These are phyloP conservation scores for Callionymus lyra DNA, from an alignment of 2,113 vertebrate genomes.

Conservation along the genomic window DNA sequence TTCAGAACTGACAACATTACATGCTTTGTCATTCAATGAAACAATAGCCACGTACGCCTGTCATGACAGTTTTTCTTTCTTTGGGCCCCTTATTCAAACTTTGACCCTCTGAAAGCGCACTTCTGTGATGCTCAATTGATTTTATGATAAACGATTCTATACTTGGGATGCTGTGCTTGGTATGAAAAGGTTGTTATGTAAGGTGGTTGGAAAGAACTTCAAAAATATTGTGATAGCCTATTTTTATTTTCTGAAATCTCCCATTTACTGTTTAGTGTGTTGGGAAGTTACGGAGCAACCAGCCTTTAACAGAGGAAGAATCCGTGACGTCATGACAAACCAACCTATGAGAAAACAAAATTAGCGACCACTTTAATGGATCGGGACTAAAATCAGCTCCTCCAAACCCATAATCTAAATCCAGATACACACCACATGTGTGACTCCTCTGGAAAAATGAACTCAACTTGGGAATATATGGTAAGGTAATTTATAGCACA, in stretches of 20 bases:
- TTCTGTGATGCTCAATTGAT: conserved; percentile 1
- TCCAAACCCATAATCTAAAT: conserved; percentile 45
- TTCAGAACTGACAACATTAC: conserved; percentile 60
- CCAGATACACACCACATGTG: conserved; percentile 66
- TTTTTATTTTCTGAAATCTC: too few relatives aligned
- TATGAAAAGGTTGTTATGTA: conserved; percentile 16
- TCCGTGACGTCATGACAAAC: conserved; percentile 15
- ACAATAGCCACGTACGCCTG: conserved; percentile 57
- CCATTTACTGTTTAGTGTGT: too few relatives aligned
- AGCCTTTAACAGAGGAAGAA: conserved; percentile 10
- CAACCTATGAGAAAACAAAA: conserved; percentile 43
- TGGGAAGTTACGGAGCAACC: not conserved
- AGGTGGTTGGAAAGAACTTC: not conserved
- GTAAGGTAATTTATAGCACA: conserved; percentile 71
- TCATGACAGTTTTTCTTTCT: conserved; percentile 42
- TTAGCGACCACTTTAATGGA: conserved; percentile 53
- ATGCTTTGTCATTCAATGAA: conserved; percentile 65
- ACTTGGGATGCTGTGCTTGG: not conserved
- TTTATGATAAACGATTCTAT: not conserved
- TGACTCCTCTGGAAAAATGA: conserved; percentile 66
- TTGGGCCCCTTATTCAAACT: conserved; percentile 19
- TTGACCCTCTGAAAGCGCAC: conserved; percentile 12
- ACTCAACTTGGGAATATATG: conserved; percentile 66
- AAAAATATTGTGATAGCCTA: too few relatives aligned
- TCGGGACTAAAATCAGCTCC: conserved; percentile 34